Conservation (phyloP, 2,888 invertebrate genomes). For the Arctia plantaginis region DNA sequence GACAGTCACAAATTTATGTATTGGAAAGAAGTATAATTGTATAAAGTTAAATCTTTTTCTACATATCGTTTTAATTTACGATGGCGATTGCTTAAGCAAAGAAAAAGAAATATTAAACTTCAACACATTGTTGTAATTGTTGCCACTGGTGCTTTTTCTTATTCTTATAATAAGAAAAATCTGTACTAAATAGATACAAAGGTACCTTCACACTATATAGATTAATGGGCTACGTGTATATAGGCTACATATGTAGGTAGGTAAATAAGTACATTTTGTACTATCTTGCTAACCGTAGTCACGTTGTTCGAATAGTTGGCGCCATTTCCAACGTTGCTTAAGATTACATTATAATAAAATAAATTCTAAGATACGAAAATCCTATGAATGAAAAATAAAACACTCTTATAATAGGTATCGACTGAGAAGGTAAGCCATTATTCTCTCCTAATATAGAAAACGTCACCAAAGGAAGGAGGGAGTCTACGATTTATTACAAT, state of each 20-base stretch:
- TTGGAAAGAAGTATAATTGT: neutral
- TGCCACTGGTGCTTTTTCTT: too few relatives aligned
- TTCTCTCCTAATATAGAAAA: conserved; percentile 45
- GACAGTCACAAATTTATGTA: neutral
- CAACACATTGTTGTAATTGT: too few relatives aligned
- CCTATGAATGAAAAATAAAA: conserved; percentile 37
- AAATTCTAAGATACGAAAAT: conserved; percentile 12
- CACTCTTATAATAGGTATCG: conserved; percentile 35
- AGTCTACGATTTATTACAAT: conserved; percentile 48
- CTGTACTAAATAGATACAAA: too few relatives aligned
- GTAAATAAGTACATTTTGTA: neutral
- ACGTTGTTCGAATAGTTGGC: neutral
- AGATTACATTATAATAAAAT: conserved; percentile 7
- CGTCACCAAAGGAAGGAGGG: conserved; percentile 37
- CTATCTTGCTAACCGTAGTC: neutral
- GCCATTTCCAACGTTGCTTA: neutral
- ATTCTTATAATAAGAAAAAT: too few relatives aligned
- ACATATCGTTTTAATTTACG: too few relatives aligned
- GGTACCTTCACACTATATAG: too few relatives aligned
- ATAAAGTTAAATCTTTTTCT: neutral
- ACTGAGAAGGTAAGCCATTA: conserved; percentile 43
- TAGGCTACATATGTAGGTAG: too few relatives aligned
- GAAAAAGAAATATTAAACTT: neutral
- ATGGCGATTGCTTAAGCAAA: too few relatives aligned
- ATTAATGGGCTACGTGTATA: too few relatives aligned